phyloP scores from a whole-genome alignment of 2,797 vertebrate species.

The Crenuchus spilurus region DNA sequence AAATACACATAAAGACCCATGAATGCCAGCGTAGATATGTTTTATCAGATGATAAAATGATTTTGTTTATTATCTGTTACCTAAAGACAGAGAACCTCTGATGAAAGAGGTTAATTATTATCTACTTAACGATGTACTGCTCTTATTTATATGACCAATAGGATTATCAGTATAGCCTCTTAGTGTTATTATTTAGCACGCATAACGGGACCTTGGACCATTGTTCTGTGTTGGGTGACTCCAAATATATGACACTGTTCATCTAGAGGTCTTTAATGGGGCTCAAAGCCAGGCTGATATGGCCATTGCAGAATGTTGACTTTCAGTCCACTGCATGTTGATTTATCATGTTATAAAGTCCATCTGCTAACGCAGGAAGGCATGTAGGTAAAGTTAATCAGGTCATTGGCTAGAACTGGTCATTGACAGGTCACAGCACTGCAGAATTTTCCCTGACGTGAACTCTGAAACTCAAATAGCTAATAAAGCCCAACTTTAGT shows the following conservation, averaged over 20 bases:
- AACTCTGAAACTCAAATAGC: neutral
- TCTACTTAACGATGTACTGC: neutral
- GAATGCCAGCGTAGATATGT: neutral
- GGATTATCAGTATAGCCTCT: neutral
- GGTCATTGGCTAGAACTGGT: neutral
- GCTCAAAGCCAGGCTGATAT: neutral
- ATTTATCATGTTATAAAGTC: neutral
- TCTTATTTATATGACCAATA: neutral
- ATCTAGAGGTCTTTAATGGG: neutral
- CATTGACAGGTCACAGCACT: neutral
- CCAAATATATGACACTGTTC: neutral
- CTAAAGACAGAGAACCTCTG: neutral
- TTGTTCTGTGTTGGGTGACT: neutral
- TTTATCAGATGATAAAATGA: conserved; percentile 9
- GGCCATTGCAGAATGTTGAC: neutral
- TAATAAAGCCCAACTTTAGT: neutral
- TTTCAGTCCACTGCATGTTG: neutral
- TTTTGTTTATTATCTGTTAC: too few species aligned
- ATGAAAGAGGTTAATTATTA: neutral
- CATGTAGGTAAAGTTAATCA: neutral
- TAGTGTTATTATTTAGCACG: conserved; percentile 11
- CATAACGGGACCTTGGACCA: neutral
- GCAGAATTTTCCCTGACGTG: neutral
- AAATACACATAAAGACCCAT: neutral
- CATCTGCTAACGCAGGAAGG: neutral